Evolutionary conservation across 2,888 invertebrate species (phyloP), one percentile per base, ranked within the genome.

Genomic region (Callinectes sapidus): DNA sequence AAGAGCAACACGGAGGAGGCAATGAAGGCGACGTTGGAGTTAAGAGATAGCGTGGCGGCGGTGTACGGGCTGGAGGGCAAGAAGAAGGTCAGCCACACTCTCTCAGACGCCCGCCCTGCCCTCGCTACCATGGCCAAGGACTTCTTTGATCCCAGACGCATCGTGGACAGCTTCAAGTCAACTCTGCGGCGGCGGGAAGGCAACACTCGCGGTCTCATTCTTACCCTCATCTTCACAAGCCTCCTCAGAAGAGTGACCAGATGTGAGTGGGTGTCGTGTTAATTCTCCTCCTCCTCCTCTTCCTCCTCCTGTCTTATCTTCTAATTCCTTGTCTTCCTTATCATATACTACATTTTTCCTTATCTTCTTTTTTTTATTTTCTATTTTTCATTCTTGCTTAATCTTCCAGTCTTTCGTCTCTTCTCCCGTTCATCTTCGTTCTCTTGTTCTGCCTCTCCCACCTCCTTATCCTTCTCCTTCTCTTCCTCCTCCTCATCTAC

Each of bases 201-300:
- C 23, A 93, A 94, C 89, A 92, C 94, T 0, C 32, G 94, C 32
- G 87, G 91, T 6, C 93, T 94, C 61, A 91, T 94, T 42, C 90
- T 94, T 18, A 85, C 92, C 1, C 93, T 94, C 5, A 94, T 94
- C 81, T 90, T 92, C 28, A 93, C 93, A 88, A 94, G 93, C 90
- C 91, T 94, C 55, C 94, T 94, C n/a, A 87, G 93, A 88, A 54
- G 93, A 28, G 77, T 94, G 28, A 93, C 93, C 18, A 54, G 94
- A 92, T 93, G 94, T 94, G 87, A 94, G 93, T 93, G 8, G 0
- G 32, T 32, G 28, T 35, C 23, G 5, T 16, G n/a, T n/a, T 32
- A 61, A 23, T 61, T 61, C 18, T 18, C 5, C 23, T 61, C 18
- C 13, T 71, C n/a, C 23, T 13, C 6, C 28, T 13, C 28, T 5